A percentile compares a stretch with the other conserved stretches of the same genome.
Evolutionary conservation across 2,888 invertebrate genomes (phyloP).

Genomic region (Germaria angustata): DNA sequence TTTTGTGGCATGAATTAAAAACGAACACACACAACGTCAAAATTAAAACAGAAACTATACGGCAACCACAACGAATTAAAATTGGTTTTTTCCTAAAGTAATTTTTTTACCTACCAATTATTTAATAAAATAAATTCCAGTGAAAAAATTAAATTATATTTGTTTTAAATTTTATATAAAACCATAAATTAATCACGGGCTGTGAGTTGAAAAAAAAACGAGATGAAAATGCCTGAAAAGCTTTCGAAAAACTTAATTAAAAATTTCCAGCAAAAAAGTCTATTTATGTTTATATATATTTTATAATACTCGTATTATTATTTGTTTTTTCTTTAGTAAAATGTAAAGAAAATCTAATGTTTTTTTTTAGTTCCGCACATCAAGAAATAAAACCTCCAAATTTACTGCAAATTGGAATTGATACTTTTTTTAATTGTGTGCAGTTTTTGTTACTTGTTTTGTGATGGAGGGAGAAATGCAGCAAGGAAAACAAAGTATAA

Average conservation of each 20-base stretch:
- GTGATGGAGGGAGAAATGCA: neutral
- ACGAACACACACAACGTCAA: constrained; percentile 3
- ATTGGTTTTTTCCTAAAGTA: constrained; percentile 44
- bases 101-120: constrained; percentile 49
- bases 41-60: constrained; percentile 15
- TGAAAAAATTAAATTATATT: constrained; percentile 26
- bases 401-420: constrained; percentile 79
- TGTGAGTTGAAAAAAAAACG: neutral
- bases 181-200: constrained; percentile 56
- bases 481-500: constrained; percentile 39
- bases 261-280: neutral
- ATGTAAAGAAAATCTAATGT: constrained; percentile 28
- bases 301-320: neutral
- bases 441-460: neutral
- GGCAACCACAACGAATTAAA: constrained; percentile 63
- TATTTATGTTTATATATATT: neutral
- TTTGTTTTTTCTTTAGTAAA: constrained; percentile 3
- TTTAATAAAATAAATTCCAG: neutral
- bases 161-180: constrained; percentile 53
- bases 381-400: constrained; percentile 76
- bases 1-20: constrained; percentile 63
- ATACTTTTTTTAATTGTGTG: constrained; percentile 63
- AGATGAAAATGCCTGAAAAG: constrained; percentile 31
- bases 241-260: neutral
- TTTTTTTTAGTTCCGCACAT: constrained; percentile 53